Base-by-base conservation (phyloP, 2,797 vertebrate species). In the Poecilia velifera region DNA sequence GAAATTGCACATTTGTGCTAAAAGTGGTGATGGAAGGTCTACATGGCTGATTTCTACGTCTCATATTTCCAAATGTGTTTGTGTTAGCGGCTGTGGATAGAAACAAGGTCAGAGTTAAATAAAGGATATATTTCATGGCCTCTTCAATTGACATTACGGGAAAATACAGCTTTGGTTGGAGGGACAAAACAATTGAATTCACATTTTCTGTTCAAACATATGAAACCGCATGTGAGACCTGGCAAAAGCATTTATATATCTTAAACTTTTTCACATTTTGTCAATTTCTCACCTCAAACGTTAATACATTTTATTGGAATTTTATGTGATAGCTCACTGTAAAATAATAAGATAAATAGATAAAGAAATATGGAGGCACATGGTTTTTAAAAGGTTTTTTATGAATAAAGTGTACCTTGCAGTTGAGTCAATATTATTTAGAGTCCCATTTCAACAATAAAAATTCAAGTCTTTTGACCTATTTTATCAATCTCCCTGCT, bases 1-100 rank as follows among this genome's bases (percentile, higher is more conserved):
- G 64, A 73, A 76, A 71, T 79, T 79, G 57, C 20, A 70, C 28
- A 59, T 49, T 81, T 79, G 16, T 36, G 76, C 22, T 77, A 73
- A 82, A 62, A 39, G 12, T 68, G 4, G n/a, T 55, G 62, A 76
- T 49, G 28, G 13, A 72, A 45, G 7, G 66, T 31, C 41, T 59
- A 10, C 49, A 55, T 7, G 9, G 28, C 34, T 36, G 36, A 76
- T 41, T 77, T 68, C 43, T n/a, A 5, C 49, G 31, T 28, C 72
- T 43, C 10, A 57, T 7, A 62, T 81, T 62, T 76, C 43, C 20
- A 36, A 14, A 8, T 3, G n/a, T 74, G 72, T 43, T 76, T 59
- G 46, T 68, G 18, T 45, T 76, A 47, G 49, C 62, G 9, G 28
- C 47, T 41, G 16, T n/a, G 70, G 13, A 72, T 9, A 39, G 18